Evolutionary conservation across 1,140 invertebrate genomes (phyloP).

Genomic region (Hirudo medicinalis): DNA sequence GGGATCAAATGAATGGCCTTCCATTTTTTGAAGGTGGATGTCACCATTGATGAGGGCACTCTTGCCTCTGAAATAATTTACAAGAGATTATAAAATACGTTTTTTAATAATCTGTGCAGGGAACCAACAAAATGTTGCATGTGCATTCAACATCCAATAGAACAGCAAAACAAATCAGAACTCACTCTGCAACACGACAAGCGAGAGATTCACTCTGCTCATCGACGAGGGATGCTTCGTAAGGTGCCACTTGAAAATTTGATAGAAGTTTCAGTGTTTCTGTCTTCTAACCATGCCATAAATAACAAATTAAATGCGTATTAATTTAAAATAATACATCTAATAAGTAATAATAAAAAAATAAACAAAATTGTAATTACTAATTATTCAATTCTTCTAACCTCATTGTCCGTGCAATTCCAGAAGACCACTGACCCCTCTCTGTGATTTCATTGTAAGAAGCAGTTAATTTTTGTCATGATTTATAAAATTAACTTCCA

Average conservation of each 20-base stretch:
- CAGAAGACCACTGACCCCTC: conserved; percentile 17
- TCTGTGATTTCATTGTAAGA: background rate
- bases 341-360: background rate
- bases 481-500: background rate
- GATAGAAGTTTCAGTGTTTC: no score
- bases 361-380: background rate
- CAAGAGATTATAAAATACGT: background rate
- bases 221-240: no score
- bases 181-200: no score
- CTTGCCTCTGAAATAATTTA: conserved; percentile 18
- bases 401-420: conserved; percentile 9
- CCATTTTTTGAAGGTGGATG: conserved; percentile 24
- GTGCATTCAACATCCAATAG: background rate
- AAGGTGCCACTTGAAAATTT: no score
- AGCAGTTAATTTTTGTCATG: background rate
- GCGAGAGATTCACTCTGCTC: no score
- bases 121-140: background rate
- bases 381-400: background rate
- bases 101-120: background rate
- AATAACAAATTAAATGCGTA: no score
- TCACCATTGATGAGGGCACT: conserved; percentile 24
- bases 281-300: no score
- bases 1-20: conserved; percentile 24
- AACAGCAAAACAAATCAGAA: no score
- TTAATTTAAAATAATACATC: no score